phyloP scores from a whole-genome alignment of 92 coral and sea anemone species.

The Actinostola sp. region DNA sequence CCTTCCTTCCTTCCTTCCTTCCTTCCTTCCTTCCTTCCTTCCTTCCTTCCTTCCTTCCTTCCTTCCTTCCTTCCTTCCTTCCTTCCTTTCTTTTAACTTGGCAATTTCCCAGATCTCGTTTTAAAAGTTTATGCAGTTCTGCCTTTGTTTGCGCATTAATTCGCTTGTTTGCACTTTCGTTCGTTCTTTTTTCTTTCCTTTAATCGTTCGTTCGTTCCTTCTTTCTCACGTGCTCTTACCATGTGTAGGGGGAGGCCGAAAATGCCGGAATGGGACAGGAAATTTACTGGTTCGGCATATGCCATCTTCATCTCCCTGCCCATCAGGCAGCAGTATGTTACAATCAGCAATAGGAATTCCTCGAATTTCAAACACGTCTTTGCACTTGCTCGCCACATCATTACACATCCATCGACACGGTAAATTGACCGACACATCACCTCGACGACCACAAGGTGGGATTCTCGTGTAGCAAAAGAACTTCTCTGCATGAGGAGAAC shows the following conservation, averaged over 20 bases:
- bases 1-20: neutral
- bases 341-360: conserved; percentile 38
- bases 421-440: conserved; percentile 43
- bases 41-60: neutral
- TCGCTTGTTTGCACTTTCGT: too few relatives aligned
- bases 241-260: neutral
- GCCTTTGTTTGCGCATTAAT: too few relatives aligned
- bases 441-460: conserved; percentile 50
- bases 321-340: conserved; percentile 38
- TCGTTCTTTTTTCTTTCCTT: too few relatives aligned
- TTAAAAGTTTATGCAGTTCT: too few relatives aligned
- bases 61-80: too few relatives aligned
- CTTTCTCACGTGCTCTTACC: neutral
- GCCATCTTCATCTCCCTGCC: conserved; percentile 37
- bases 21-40: neutral
- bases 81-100: too few relatives aligned
- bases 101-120: too few relatives aligned
- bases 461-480: conserved; percentile 58
- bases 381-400: conserved; percentile 49
- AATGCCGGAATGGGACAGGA: conserved; percentile 58
- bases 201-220: too few relatives aligned
- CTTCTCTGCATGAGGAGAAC: conserved; percentile 58
- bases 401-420: conserved; percentile 64
- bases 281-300: conserved; percentile 44
- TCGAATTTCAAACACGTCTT: conserved; percentile 14